These are phyloP conservation scores for Manis crassicaudata DNA, from an alignment of 2,797 vertebrate species.

Conservation along the genomic window DNA sequence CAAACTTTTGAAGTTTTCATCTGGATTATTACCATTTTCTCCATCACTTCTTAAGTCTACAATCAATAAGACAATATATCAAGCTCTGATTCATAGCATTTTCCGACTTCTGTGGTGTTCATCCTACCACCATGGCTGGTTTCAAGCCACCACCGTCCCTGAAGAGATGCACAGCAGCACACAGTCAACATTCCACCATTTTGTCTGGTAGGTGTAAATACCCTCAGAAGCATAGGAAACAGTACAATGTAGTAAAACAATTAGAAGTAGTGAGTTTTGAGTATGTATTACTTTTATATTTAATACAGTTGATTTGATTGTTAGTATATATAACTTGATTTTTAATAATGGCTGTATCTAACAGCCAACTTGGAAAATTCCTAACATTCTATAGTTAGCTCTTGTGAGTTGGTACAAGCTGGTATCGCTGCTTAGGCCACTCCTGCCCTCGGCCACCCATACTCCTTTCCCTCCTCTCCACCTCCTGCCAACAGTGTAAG, in stretches of 20 bases:
- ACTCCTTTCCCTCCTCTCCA: background rate
- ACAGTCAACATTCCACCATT: background rate
- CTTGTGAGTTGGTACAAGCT: background rate
- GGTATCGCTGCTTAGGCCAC: background rate
- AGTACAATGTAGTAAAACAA: background rate
- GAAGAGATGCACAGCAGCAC: background rate
- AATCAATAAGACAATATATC: background rate
- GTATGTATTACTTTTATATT: background rate
- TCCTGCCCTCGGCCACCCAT: background rate
- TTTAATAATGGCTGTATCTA: background rate
- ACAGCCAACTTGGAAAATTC: background rate
- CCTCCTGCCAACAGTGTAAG: background rate
- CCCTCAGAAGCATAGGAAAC: background rate
- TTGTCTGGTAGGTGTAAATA: background rate
- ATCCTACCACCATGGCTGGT: background rate
- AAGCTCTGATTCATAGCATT: background rate
- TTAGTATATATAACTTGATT: background rate
- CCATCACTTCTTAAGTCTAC: background rate
- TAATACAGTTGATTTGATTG: background rate
- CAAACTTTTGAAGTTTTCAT: background rate
- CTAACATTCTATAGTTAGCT: background rate
- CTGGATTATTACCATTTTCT: background rate
- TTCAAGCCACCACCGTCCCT: background rate
- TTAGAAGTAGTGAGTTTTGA: background rate
- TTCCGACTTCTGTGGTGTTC: background rate